Conservation (phyloP, 2,888 invertebrate genomes). For the Euplagia quadripunctaria region DNA sequence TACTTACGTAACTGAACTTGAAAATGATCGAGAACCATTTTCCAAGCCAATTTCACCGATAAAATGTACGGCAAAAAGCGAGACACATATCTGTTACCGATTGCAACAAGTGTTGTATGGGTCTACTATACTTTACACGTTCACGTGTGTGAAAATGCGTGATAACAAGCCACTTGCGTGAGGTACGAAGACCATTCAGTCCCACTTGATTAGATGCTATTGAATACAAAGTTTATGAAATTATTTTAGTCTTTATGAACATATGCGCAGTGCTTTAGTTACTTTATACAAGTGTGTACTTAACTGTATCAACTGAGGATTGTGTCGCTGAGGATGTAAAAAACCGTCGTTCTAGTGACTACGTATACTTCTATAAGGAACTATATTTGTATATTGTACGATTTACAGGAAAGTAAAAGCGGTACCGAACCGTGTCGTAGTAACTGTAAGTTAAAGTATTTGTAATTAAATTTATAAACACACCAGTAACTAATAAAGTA, state of each 20-base stretch:
- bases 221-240: constrained; percentile 39
- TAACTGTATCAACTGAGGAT: constrained; percentile 55
- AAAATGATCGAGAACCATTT: constrained; percentile 87
- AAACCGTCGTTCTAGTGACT: constrained; percentile 48
- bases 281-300: constrained; percentile 43
- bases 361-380: constrained; percentile 62
- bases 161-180: constrained; percentile 73
- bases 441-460: constrained; percentile 30
- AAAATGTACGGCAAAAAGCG: constrained; percentile 85
- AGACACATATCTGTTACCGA: constrained; percentile 77
- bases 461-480: neutral
- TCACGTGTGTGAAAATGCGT: constrained; percentile 68
- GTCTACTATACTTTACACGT: constrained; percentile 47
- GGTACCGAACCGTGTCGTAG: constrained; percentile 61
- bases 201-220: constrained; percentile 61
- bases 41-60: constrained; percentile 87
- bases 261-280: constrained; percentile 66
- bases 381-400: constrained; percentile 57
- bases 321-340: constrained; percentile 60
- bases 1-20: constrained; percentile 88
- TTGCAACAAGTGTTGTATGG: constrained; percentile 61
- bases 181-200: constrained; percentile 68
- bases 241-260: constrained; percentile 63
- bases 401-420: constrained; percentile 79
- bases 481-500: neutral